Base-by-base conservation (phyloP, 2,797 vertebrate species). In the Melanotaenia parkinsoni region DNA sequence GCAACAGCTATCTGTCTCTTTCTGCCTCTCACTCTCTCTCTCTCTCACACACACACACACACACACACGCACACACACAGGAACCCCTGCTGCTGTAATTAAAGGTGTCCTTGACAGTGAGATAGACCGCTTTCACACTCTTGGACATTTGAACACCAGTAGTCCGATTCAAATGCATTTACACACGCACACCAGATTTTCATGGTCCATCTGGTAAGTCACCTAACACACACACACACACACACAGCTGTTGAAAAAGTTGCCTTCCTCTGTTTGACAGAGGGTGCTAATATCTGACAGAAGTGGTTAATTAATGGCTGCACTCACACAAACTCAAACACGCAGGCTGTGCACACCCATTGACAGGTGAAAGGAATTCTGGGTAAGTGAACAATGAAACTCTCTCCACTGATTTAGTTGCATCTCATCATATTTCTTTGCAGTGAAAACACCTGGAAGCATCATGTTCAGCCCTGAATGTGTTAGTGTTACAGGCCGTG, bases 101-200 rank as follows among this genome's bases (percentile, higher is more conserved):
- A 95, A 93, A 91, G 87, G 92, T 93, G 93, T 93, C 92, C 93
- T 94, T 93, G 91, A 93, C 90, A 88, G 86, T 69, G 83, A 93
- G 87, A 91, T 83, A 72, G 83, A 79, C 81, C 51, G 63, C 80
- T 85, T 91, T 93, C 91, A 91, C 92, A 94, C 88, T 77, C 75
- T 45, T 81, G 32, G 69, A 92, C 68, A 77, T 86, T 88, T 89
- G 70, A 89, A 89, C 86, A 78, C 89, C 82, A 89, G 79, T 72
- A 59, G 73, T 76, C 70, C 63, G 50, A 65, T 80, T 77, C 59
- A 76, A 70, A 72, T 14, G 38, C 13, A 40, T 40, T 40, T 60
- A 65, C 58, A 50, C 72, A 33, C 63, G 67, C 74, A 72, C 63
- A 53, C 43, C 59, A 47, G 47, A 73, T 63, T 71, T 81, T 81